phyloP scores from a whole-genome alignment of 2,888 invertebrate species.

The Atherix ibis region DNA sequence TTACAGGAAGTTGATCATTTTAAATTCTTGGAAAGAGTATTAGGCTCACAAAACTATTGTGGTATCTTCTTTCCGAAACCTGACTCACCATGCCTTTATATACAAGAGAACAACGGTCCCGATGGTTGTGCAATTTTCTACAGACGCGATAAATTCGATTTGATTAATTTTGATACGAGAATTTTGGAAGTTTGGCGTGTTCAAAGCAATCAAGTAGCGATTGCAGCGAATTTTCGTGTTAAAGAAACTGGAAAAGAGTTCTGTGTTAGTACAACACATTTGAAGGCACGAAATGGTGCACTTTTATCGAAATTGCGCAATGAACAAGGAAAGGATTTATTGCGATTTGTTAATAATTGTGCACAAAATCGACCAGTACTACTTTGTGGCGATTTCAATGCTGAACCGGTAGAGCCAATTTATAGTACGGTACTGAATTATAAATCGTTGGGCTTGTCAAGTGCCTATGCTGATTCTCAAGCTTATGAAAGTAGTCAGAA shows the following conservation, averaged over 20 bases:
- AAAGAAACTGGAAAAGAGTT: slow-evolving; percentile 42
- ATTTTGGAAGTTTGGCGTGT: slow-evolving; percentile 56
- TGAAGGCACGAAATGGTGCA: slow-evolving; percentile 55
- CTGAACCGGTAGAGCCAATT: slow-evolving; percentile 53
- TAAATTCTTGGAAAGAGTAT: slow-evolving; percentile 44
- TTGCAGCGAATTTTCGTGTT: slow-evolving; percentile 39
- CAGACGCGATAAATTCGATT: slow-evolving; percentile 43
- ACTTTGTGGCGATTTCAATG: slow-evolving; percentile 62
- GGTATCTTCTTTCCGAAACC: slow-evolving; percentile 62
- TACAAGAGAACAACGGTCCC: slow-evolving; percentile 54
- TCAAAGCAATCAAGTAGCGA: slow-evolving; percentile 56
- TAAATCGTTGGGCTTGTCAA: slow-evolving; percentile 31
- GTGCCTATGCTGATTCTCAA: slow-evolving; percentile 38
- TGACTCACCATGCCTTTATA: slow-evolving; percentile 59
- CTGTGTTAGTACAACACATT: slow-evolving; percentile 53
- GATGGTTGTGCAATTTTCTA: slow-evolving; percentile 68
- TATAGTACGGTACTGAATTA: slow-evolving; percentile 42
- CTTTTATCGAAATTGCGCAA: slow-evolving; percentile 48
- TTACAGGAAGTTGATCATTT: slow-evolving; percentile 59
- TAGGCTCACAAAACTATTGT: slow-evolving; percentile 46
- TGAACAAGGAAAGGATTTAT: slow-evolving; percentile 52
- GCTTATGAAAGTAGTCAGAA: slow-evolving; percentile 6
- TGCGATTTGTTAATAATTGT: slow-evolving; percentile 38
- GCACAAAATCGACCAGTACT: slow-evolving; percentile 40
- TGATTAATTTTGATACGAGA: slow-evolving; percentile 40